Percentiles rank a stretch among this genome's conserved stretches.
These are phyloP conservation scores for Euleptes europaea DNA, from an alignment of 2,113 vertebrate species.

Conservation along the genomic window DNA sequence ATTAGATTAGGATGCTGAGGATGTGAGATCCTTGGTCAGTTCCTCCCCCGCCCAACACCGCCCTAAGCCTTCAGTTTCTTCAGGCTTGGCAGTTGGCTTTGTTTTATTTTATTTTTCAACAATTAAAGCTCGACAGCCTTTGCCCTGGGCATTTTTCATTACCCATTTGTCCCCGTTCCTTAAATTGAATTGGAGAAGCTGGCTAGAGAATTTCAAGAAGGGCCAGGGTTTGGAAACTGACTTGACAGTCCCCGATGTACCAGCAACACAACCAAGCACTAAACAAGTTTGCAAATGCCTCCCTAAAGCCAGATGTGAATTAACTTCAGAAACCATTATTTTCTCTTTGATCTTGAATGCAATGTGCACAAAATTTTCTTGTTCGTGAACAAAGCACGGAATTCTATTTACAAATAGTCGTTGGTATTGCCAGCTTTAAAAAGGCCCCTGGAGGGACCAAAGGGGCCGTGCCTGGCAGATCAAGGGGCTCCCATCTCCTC, in stretches of 20 bases:
- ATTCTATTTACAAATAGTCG: not conserved
- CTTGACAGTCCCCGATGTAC: not conserved
- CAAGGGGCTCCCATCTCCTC: too few species aligned
- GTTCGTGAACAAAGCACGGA: not conserved
- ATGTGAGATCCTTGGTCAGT: not conserved
- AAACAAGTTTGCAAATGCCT: not conserved
- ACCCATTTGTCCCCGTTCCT: not conserved
- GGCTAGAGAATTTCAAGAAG: not conserved
- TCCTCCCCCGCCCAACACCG: too few species aligned
- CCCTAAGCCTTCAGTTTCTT: not conserved
- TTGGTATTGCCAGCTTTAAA: too few species aligned
- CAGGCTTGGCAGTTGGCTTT: not conserved
- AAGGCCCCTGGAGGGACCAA: too few species aligned
- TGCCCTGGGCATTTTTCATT: not conserved
- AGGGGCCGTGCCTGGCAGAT: too few species aligned
- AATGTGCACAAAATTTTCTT: not conserved
- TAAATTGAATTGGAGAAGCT: not conserved
- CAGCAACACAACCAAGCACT: not conserved
- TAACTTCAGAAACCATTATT: constrained; percentile 1
- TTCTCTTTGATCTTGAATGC: constrained; percentile 25
- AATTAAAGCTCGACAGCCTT: not conserved
- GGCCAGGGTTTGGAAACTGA: not conserved
- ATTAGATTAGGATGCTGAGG: not conserved
- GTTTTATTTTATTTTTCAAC: constrained; percentile 5
- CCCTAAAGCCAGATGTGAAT: constrained; percentile 4